These are phyloP conservation scores for Alectura lathami DNA, from an alignment of 2,113 vertebrate genomes.

Conservation along the genomic window DNA sequence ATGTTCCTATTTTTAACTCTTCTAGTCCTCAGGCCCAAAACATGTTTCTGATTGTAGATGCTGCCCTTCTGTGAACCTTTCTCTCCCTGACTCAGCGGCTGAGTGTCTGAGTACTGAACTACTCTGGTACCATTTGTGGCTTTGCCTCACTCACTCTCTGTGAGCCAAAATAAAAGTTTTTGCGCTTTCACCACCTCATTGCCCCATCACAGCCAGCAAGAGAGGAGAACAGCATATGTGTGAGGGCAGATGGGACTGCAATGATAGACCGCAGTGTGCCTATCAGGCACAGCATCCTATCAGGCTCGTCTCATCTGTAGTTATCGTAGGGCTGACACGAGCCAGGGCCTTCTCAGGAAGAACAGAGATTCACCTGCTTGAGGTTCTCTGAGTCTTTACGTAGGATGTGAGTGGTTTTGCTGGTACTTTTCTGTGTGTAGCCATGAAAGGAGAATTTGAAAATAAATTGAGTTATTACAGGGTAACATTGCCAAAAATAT, in stretches of 20 bases:
- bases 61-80: conserved; percentile 65
- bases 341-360: not conserved
- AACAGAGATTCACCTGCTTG: not conserved
- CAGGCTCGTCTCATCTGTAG: not conserved
- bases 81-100: conserved; percentile 39
- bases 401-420: accelerated
- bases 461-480: not conserved
- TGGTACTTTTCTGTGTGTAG: not conserved
- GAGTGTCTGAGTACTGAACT: not conserved
- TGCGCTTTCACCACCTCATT: not conserved
- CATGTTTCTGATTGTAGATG: conserved; percentile 44
- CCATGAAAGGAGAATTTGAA: not conserved
- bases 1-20: conserved; percentile 65
- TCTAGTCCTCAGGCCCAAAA: conserved; percentile 37
- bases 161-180: not conserved
- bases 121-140: not conserved
- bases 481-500: not conserved
- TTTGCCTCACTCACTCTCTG: not conserved
- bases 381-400: not conserved
- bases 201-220: not conserved
- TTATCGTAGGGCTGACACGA: not conserved
- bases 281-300: not conserved
- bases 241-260: not conserved
- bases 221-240: not conserved
- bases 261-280: not conserved